Base-by-base conservation (phyloP, 30 jellyfish, hydroid and myxozoan species). In the Pseudorhiza aurosa region DNA sequence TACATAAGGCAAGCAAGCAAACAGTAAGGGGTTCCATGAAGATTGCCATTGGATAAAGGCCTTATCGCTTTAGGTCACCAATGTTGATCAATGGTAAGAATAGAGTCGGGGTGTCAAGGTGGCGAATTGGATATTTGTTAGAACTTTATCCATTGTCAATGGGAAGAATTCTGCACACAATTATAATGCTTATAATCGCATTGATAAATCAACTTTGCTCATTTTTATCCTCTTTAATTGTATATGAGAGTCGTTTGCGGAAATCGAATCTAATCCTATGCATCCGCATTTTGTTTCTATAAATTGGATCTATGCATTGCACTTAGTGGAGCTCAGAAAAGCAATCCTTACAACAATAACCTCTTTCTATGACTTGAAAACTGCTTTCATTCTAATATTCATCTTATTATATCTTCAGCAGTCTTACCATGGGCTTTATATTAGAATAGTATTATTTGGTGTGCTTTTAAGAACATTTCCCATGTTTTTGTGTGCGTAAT, bases 151-250 rank as follows among this genome's bases (percentile, higher is more conserved):
- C 19, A 15, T 6, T 47, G 8, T 47, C 62, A 17, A 47, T 47
- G 25, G 26, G n/a, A 47, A 47, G 62, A 17, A 47, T 6, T 15
- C 22, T 47, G 22, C 12, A 47, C 62, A 47, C 25, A 47, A 47
- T 60, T 39, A 60, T 10, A 51, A 60, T 60, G 24, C 70, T 8
- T 30, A 24, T 9, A 68, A 44, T 68, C 82, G 82, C 50, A 55
- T 68, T 68, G 44, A 68, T 68, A 42, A 40, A 68, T 46, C 82
- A 24, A 45, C 82, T 49, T 43, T 68, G 22, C 49, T 44, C 35
- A 40, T 15, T 55, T 43, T 47, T 40, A 32, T 68, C 82, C 75
- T 26, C 45, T 60, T 33, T 26, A 60, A 60, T 60, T 60, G 75
- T 60, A 60, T 60, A 19, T 60, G 43, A 39, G 30, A 27, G 75